Evolutionary conservation across 2,797 vertebrate species (phyloP), one percentile per base, ranked within the genome.

Genomic region (Mergus octosetaceus): DNA sequence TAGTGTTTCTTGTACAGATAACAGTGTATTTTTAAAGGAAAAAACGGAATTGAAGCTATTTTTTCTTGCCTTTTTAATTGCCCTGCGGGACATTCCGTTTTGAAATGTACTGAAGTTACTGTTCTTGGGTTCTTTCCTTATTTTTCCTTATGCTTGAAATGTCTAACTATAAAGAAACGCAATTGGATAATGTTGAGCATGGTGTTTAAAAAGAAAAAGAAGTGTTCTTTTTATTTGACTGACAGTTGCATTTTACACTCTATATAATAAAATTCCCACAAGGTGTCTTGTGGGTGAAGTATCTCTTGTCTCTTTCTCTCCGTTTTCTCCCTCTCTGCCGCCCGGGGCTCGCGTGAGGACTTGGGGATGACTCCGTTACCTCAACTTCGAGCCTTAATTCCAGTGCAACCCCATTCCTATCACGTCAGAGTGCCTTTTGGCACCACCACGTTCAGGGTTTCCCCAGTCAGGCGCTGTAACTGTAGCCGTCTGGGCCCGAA

Each of bases 1-100:
- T 99, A 99, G 99, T 98, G 98, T 97, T 98, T 98, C 98, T 98
- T 99, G 99, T 99, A 99, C 98, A 99, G 99, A 98, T 99, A 99
- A 99, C 99, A 97, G 97, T 99, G 98, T 99, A 99, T 99, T 99
- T 99, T 98, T 98, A 97, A 99, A 97, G 94, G 90, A 98, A 98
- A 96, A 96, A 98, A 98, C 95, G 89, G 97, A 98, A 98, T 96
- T 96, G 97, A 98, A 98, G 97, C 97, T 98, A 98, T 98, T 98
- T 98, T 97, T 95, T 98, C 98, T 98, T 96, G 98, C 96, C 96
- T 98, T 98, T 98, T 97, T 97, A 97, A 97, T 97, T 98, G 98
- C 98, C 96, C 98, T 85, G 92, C 97, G 86, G 97, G 98, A 98
- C 98, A 98, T 98, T 99, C 98, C 98, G 95, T 98, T 98, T 96